Evolutionary conservation across 2,888 invertebrate genomes (phyloP), one percentile per base, ranked within the genome.

Genomic region (Osedax fenrisi): DNA sequence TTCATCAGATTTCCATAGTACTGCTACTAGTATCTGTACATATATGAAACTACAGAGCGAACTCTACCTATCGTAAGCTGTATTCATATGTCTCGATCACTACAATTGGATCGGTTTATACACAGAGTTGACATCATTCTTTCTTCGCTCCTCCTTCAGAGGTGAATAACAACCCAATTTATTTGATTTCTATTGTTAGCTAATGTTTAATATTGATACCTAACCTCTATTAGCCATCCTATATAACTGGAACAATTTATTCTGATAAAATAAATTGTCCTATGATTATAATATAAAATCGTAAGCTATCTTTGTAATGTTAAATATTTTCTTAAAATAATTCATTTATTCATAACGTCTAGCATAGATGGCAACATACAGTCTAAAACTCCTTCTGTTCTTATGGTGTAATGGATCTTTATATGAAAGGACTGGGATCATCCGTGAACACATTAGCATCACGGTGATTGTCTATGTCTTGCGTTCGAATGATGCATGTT

Each of bases 311-410:
- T n/a, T n/a, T n/a, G n/a, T n/a, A n/a, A n/a, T n/a, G n/a, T n/a
- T n/a, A n/a, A n/a, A n/a, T n/a, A n/a, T n/a, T n/a, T n/a, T n/a
- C n/a, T n/a, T n/a, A n/a, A n/a, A n/a, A n/a, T n/a, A n/a, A n/a
- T n/a, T n/a, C n/a, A n/a, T n/a, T n/a, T n/a, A n/a, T n/a, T n/a
- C n/a, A n/a, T n/a, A n/a, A n/a, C n/a, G n/a, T n/a, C n/a, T n/a
- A n/a, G n/a, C n/a, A n/a, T n/a, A n/a, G n/a, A n/a, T n/a, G n/a
- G n/a, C n/a, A n/a, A n/a, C n/a, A n/a, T n/a, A 10, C 80, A 86
- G 97, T 98, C 3, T 89, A 98, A 76, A 98, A 98, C 85, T 97
- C 98, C 0, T 98, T 98, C 87, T 98, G 97, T 85, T 97, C 97
- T 0, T 98, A 99, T 85, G 88, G 88, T 72, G 96, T 98, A 1